Conservation (phyloP, 2,797 vertebrate genomes). For the Rhyacichthys aspro region DNA sequence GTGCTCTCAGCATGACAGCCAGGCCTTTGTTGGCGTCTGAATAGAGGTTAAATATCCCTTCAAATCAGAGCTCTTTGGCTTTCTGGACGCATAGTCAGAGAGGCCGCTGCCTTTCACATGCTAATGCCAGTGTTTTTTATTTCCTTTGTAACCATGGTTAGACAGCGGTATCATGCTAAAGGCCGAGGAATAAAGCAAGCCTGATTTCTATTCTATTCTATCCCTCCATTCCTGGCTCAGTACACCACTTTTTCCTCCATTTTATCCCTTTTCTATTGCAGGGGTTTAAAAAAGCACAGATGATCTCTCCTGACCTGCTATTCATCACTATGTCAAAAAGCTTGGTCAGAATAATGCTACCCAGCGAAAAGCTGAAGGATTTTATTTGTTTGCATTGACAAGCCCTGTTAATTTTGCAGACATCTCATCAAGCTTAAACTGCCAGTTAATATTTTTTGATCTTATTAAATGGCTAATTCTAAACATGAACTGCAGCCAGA, state of each 20-base stretch:
- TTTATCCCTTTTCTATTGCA: constrained; percentile 72
- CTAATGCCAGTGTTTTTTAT: constrained; percentile 83
- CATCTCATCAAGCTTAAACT: constrained; percentile 97
- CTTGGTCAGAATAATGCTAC: constrained; percentile 86
- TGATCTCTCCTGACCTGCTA: constrained; percentile 89
- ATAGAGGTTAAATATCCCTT: constrained; percentile 91
- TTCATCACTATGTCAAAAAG: constrained; percentile 88
- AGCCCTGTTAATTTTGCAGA: constrained; percentile 92
- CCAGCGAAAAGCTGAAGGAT: constrained; percentile 86
- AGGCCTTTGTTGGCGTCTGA: constrained; percentile 87
- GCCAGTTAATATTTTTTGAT: constrained; percentile 99
- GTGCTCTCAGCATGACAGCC: constrained; percentile 79
- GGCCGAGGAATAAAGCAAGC: constrained; percentile 83
- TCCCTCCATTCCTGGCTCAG: constrained; percentile 20
- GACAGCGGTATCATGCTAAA: constrained; percentile 86
- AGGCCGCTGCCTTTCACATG: constrained; percentile 86
- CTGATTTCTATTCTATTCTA: constrained; percentile 74
- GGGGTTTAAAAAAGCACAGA: constrained; percentile 87
- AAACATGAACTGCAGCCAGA: constrained; percentile 85
- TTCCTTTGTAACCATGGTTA: constrained; percentile 81
- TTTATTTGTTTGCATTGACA: constrained; percentile 95
- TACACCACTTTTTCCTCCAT: constrained; percentile 70
- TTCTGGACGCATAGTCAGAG: constrained; percentile 84
- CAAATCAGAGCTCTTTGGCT: constrained; percentile 88
- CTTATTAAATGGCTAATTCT: constrained; percentile 94